Evolutionary conservation across 2,888 invertebrate genomes (phyloP).

Genomic region (Podotricha telesiphe): DNA sequence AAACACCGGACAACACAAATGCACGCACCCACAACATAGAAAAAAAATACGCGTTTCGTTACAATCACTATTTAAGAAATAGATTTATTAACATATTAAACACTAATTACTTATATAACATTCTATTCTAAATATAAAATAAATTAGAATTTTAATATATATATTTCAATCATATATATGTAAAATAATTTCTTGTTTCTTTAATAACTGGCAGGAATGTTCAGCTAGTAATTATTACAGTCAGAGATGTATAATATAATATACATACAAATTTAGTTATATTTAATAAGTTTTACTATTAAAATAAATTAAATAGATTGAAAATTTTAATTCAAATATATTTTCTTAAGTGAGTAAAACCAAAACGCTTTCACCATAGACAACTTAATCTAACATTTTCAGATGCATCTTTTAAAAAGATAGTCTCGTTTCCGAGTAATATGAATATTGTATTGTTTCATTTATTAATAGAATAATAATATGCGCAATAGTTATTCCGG

Average conservation of each 20-base stretch:
- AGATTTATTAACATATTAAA: background rate
- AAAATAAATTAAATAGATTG: background rate
- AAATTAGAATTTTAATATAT: background rate
- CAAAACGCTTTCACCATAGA: conserved; percentile 54
- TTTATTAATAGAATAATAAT: background rate
- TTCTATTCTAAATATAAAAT: background rate
- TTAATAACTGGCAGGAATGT: background rate
- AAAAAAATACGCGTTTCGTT: conserved; percentile 76
- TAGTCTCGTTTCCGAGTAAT: background rate
- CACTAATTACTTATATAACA: background rate
- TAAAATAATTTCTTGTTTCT: background rate
- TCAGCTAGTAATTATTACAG: background rate
- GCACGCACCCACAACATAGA: conserved; percentile 79
- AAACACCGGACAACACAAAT: conserved; percentile 84
- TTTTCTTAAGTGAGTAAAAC: conserved; percentile 41
- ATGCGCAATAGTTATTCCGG: background rate
- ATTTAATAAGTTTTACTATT: background rate
- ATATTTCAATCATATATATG: background rate
- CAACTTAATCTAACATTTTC: conserved; percentile 35
- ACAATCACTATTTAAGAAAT: conserved; percentile 30
- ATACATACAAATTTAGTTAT: background rate
- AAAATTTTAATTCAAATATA: background rate
- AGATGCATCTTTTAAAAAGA: background rate
- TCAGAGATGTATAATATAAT: background rate
- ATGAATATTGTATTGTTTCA: background rate